Base-by-base conservation (phyloP, 1,140 invertebrate species). In the Nomia melanderi region DNA sequence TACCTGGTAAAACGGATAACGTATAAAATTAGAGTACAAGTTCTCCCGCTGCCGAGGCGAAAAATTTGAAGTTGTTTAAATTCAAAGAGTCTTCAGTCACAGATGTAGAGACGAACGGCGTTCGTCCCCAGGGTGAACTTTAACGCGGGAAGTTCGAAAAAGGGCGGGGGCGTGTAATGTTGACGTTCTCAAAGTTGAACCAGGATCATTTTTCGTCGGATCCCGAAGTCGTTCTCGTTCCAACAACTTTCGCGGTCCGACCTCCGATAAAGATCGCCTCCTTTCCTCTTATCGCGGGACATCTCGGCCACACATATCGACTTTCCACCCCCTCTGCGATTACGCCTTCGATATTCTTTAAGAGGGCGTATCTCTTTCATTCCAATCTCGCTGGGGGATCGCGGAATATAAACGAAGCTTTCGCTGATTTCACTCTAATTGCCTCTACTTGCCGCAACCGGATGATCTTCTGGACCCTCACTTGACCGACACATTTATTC, bases 381-480 rank as follows among this genome's bases (percentile, higher is more conserved):
- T 29, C 31, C 69, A 79, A 81, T 81, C 79, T 81, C 53, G 44
- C 17, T 57, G 56, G 50, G 41, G 33, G 63, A 81, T 81, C 79
- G 36, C 69, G 8, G 17, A 70, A 36, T 81, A 60, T 63, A 74
- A 59, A 74, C 12, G 39, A 50, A 73, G 20, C 41, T 14, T 54
- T 57, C 60, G 56, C 47, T 69, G 3, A 50, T 31, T 29, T 66
- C 62, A 31, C 47, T 69, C 33, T 81, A 81, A 81, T 79, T 81
- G 57, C 23, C 47, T n/a, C 47, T 17, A 5, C 41, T 17, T 17
- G 14, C 5, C 41, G 47, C n/a, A 50, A 50, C 47, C 20, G n/a
- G 20, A 50, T n/a, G 20, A 17, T n/a, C 47, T n/a, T 50, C 8
- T 50, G n/a, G n/a, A n/a, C n/a, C n/a, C n/a, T n/a, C n/a, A n/a